These are phyloP conservation scores for Rhinolophus ferrumequinum DNA, from an alignment of 2,113 vertebrate species.

Conservation along the genomic window DNA sequence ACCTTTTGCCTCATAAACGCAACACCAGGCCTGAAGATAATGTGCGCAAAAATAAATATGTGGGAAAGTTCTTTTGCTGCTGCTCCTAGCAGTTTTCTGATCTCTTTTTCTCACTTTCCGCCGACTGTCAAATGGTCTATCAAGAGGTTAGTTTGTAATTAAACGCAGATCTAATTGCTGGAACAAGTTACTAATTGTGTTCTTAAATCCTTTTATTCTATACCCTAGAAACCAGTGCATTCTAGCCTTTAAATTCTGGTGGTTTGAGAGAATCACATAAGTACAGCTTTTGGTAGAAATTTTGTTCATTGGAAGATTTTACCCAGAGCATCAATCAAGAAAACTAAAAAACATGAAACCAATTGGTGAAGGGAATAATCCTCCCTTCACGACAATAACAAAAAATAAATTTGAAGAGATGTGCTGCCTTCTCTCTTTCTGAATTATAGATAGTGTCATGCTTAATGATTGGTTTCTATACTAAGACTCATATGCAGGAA, in stretches of 20 bases:
- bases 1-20: slow-evolving; percentile 2
- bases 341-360: slow-evolving; percentile 74
- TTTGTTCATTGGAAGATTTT: slow-evolving; percentile 77
- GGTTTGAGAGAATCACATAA: slow-evolving; percentile 70
- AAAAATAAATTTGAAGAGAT: slow-evolving; percentile 70
- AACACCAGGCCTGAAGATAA: slow-evolving; percentile 40
- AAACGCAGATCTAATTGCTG: slow-evolving; percentile 80
- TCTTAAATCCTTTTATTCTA: slow-evolving; percentile 79
- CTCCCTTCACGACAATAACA: slow-evolving; percentile 71
- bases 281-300: slow-evolving; percentile 75
- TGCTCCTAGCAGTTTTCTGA: slow-evolving; percentile 65
- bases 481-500: slow-evolving; percentile 44
- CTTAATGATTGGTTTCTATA: slow-evolving; percentile 61
- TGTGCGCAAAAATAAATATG: slow-evolving; percentile 55
- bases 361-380: slow-evolving; percentile 74
- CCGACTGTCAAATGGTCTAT: slow-evolving; percentile 78
- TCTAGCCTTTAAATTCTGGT: slow-evolving; percentile 68
- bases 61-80: slow-evolving; percentile 19
- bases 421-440: slow-evolving; percentile 52
- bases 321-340: slow-evolving; percentile 76
- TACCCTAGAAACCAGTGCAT: slow-evolving; percentile 76
- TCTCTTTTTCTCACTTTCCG: slow-evolving; percentile 70
- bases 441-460: slow-evolving; percentile 41
- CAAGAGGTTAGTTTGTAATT: slow-evolving; percentile 82
- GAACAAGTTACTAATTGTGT: slow-evolving; percentile 80